Base-by-base conservation (phyloP, 1,140 invertebrate genomes). In the Bombus cullumanus region DNA sequence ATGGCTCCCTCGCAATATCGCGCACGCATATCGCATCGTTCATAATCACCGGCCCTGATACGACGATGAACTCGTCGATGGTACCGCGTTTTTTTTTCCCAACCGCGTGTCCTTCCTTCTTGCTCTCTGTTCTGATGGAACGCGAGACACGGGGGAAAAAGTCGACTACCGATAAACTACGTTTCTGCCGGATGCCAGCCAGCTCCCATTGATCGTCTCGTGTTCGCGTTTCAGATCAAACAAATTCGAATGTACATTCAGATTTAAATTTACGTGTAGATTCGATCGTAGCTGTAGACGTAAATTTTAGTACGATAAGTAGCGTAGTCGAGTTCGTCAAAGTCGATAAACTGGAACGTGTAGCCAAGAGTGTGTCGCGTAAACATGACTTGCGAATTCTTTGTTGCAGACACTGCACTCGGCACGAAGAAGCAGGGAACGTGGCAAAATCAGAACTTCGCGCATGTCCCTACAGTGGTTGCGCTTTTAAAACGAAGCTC, bases 401-500 rank as follows among this genome's bases (percentile, higher is more conserved):
- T 79, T 77, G 66, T 94, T 94, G 62, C 86, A 95, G 95, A 37
- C 95, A 95, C 81, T 86, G 91, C 8, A 87, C 81, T n/a, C 92
- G 85, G 47, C 95, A 95, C 88, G 90, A 92, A 15, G 74, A 62
- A 37, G 4, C 81, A 9, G 62, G 66, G 13, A 71, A 62, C 53
- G 77, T 88, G 1, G 77, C 79, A 28, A 90, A 83, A 41, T 39
- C 71, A 39, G 78, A 71, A 18, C 79, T 88, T 3, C 88, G 91
- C n/a, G 59, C 80, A 13, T 95, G 95, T 88, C 91, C 92, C 22
- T 93, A 93, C 80, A 59, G 81, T 18, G 91, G 89, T 43, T 98
- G 97, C 92, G 91, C 95, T 18, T 98, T 98, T 91, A 96, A 95
- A 72, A 96, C 96, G 41, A 96, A 96, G 89, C 95, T 96, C 79